These are phyloP conservation scores for Takifugu bimaculatus DNA, from an alignment of 2,113 vertebrate species.

Conservation along the genomic window DNA sequence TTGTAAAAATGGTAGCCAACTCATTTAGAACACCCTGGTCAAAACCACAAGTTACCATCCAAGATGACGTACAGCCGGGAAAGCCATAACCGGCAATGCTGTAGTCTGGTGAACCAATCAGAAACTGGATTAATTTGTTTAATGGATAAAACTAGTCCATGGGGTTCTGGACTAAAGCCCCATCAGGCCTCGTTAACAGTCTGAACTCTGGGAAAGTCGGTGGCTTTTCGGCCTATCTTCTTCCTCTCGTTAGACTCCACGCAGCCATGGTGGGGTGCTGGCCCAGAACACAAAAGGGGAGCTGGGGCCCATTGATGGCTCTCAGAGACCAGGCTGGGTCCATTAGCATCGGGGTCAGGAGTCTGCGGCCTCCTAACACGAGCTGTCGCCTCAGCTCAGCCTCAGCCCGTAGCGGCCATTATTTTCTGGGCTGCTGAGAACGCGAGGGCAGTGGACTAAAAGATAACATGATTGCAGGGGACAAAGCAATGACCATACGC, in stretches of 20 bases:
- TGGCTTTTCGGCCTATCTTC: neutral
- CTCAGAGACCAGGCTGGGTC: slow-evolving; percentile 26
- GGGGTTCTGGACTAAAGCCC: too few relatives aligned
- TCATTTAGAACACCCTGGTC: too few relatives aligned
- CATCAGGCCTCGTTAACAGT: too few relatives aligned
- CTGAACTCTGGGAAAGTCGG: slow-evolving; percentile 4
- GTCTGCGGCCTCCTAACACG: slow-evolving; percentile 35
- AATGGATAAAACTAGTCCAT: too few relatives aligned
- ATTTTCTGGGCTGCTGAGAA: slow-evolving; percentile 39
- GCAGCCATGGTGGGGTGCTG: slow-evolving; percentile 25
- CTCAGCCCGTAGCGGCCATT: slow-evolving; percentile 32
- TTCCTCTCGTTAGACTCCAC: neutral
- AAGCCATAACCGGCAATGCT: too few relatives aligned
- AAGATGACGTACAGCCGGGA: too few relatives aligned
- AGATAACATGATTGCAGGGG: slow-evolving; percentile 16
- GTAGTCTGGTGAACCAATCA: too few relatives aligned
- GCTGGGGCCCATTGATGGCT: slow-evolving; percentile 14
- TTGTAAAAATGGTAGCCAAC: too few relatives aligned
- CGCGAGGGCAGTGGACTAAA: slow-evolving; percentile 5
- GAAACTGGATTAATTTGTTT: too few relatives aligned
- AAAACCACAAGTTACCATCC: too few relatives aligned
- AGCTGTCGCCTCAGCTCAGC: slow-evolving; percentile 40
- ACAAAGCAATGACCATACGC: slow-evolving; percentile 45
- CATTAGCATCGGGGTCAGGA: slow-evolving; percentile 28
- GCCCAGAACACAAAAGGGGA: slow-evolving; percentile 13